Evolutionary conservation across 2,797 vertebrate genomes (phyloP).

Genomic region (Rhynchonycteris naso): DNA sequence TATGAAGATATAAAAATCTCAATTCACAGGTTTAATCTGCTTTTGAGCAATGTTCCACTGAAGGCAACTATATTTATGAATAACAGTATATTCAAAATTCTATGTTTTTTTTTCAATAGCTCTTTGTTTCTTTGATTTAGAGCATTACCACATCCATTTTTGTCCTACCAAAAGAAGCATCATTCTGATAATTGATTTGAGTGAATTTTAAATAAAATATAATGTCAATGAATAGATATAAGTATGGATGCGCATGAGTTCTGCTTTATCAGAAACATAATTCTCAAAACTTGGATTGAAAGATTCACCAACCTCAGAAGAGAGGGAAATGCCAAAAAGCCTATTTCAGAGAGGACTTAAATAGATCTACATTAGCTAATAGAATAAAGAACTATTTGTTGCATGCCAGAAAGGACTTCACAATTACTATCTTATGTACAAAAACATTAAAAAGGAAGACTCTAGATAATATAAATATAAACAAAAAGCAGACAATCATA

Average conservation of each 20-base stretch:
- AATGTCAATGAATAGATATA: not conserved
- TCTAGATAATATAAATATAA: not conserved
- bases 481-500: not conserved
- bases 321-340: not conserved
- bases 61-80: not conserved
- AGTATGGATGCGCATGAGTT: not conserved
- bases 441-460: not conserved
- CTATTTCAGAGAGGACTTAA: not conserved
- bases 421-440: not conserved
- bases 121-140: not conserved
- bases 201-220: not conserved
- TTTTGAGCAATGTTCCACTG: not conserved
- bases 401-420: not conserved
- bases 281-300: conserved; percentile 12
- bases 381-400: not conserved
- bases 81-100: not conserved
- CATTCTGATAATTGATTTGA: not conserved
- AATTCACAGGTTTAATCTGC: not conserved
- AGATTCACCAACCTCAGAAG: not conserved
- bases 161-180: not conserved
- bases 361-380: not conserved
- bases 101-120: not conserved
- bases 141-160: not conserved
- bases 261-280: not conserved
- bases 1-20: not conserved